These are phyloP conservation scores for Lethrus apterus DNA, from an alignment of 1,140 invertebrate species.

Conservation along the genomic window DNA sequence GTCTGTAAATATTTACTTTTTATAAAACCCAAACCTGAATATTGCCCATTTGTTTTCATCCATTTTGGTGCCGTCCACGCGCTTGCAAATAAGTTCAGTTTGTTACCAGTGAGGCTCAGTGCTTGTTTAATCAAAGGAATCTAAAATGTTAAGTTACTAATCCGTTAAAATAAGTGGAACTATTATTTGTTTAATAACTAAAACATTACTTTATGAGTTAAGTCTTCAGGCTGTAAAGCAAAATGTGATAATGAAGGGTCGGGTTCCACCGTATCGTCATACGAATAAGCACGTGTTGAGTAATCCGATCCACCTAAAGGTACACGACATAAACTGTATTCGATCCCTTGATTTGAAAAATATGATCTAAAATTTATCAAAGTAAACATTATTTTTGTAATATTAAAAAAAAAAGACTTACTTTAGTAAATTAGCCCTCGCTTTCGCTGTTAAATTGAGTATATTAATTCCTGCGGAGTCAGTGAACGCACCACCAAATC, in stretches of 20 bases:
- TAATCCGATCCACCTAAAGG: conserved; percentile 81
- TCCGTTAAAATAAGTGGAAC: not conserved
- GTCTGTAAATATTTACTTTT: conserved; percentile 40
- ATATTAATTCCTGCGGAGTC: conserved; percentile 78
- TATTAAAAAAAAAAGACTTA: conserved; percentile 1
- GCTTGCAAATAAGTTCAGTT: conserved; percentile 43
- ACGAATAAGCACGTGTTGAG: conserved; percentile 59
- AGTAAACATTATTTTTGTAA: conserved; percentile 49
- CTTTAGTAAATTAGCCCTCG: conserved; percentile 49
- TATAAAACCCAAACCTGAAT: conserved; percentile 50
- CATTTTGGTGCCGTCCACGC: conserved; percentile 84
- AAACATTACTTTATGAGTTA: conserved; percentile 33
- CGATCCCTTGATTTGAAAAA: conserved; percentile 52
- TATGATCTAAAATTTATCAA: too few species aligned
- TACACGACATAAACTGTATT: conserved; percentile 66
- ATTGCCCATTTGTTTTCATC: conserved; percentile 82
- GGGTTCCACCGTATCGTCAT: conserved; percentile 30
- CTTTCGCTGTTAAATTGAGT: conserved; percentile 42
- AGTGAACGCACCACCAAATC: conserved; percentile 52
- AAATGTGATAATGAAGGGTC: conserved; percentile 39
- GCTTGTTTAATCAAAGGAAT: conserved; percentile 20
- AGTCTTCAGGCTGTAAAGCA: conserved; percentile 40
- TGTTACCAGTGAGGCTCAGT: conserved; percentile 22
- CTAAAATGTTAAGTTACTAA: too few species aligned
- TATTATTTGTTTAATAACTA: not conserved